Evolutionary conservation across 1,140 invertebrate species (phyloP).

Genomic region (Trinorchestia longiramus): DNA sequence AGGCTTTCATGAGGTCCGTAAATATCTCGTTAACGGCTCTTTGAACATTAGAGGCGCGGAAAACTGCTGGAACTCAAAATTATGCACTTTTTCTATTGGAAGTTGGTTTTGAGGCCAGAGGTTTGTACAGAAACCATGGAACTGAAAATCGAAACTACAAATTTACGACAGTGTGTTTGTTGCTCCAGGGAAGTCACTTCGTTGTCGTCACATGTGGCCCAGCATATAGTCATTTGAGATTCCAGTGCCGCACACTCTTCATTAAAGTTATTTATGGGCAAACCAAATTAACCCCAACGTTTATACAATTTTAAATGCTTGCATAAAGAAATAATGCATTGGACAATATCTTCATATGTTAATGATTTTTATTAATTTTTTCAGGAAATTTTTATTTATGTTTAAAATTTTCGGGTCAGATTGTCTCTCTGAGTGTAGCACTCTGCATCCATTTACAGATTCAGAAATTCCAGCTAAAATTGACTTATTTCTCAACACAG

Average conservation of each 20-base stretch:
- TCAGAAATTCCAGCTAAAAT: background rate
- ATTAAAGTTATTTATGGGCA: background rate
- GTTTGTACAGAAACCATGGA: background rate
- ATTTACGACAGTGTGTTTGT: background rate
- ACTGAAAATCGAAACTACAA: background rate
- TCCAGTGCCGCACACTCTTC: too few species aligned
- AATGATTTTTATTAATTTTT: too few species aligned
- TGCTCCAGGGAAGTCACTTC: background rate
- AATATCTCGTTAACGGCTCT: conserved; percentile 44
- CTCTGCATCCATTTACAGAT: too few species aligned
- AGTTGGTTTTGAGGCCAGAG: background rate
- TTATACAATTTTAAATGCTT: too few species aligned
- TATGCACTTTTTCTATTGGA: background rate
- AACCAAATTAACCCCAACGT: background rate
- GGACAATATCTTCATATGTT: too few species aligned
- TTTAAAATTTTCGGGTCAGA: too few species aligned
- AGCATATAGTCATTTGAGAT: background rate
- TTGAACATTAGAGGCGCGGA: conserved; percentile 31
- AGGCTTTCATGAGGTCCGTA: conserved; percentile 1
- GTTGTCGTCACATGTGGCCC: background rate
- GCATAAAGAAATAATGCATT: too few species aligned
- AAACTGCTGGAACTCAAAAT: conserved; percentile 43
- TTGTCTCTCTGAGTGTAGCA: too few species aligned
- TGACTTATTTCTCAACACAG: background rate
- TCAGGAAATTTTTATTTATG: too few species aligned